Evolutionary conservation across 2,113 vertebrate species (phyloP), one percentile per base, ranked within the genome.

Genomic region (Murina feae): DNA sequence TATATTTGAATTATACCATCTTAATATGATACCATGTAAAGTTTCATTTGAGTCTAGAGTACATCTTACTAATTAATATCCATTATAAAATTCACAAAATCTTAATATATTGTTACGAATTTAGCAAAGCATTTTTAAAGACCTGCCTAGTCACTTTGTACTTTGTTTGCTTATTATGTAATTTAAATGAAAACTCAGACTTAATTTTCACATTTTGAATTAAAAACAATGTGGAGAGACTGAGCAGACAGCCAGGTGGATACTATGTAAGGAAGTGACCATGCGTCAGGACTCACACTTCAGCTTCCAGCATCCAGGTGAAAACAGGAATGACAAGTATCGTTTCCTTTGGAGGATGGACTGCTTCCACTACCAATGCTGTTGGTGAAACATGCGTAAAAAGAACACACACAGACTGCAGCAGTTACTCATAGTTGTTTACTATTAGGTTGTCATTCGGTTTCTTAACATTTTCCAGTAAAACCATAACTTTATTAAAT

Each of bases 81-180:
- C 4, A 17, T 47, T 53, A 55, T n/a, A 72, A 74, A 86, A 35
- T 51, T 81, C 25, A 94, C n/a, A 66, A 63, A 55, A 18, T 60
- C 25, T 66, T 37, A 32, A 44, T 28, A 9, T 55, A 30, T 44
- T 78, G 16, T 71, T 69, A 68, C 58, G 81, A 32, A 23, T 58
- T 94, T 47, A 81, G 79, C 78, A 78, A 28, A 90, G 42, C 42
- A 20, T 69, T 86, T 95, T 78, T 5, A 17, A 63, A 63, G 58
- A 44, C 2, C 3, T 72, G 14, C 23, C 6, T 95, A 49, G 10
- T 53, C 37, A 23, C 37, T 95, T 84, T 86, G 42, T 87, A 12
- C 55, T 58, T 58, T 89, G 21, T 86, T 86, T 89, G 63, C 37
- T 75, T 91, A 53, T 75, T 94, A 60, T 90, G 93, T 74, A 82